Percentiles rank a stretch among this genome's conserved stretches.
Conservation (phyloP, 2,797 vertebrate genomes). For the Huso huso region DNA sequence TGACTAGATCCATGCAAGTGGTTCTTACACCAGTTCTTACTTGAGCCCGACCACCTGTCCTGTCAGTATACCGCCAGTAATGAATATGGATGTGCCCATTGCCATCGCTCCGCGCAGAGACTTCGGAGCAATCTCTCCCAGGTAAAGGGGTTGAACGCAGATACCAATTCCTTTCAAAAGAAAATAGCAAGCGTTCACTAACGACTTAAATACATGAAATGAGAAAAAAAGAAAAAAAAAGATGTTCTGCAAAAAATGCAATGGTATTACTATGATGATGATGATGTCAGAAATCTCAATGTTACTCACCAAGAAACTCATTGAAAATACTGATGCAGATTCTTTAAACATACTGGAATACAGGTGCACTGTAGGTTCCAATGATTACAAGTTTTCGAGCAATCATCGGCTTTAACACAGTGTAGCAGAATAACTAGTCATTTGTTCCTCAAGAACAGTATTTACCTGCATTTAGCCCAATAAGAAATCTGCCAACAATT, state of each 20-base stretch:
- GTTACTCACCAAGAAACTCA: too few species aligned
- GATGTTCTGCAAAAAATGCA: background rate
- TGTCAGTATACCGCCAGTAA: conserved; percentile 73
- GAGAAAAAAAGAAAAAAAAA: background rate
- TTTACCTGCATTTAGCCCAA: conserved; percentile 78
- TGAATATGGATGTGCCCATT: conserved; percentile 74
- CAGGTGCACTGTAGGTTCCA: background rate
- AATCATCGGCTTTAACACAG: conserved; percentile 1
- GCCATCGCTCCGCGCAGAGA: conserved; percentile 66
- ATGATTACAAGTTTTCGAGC: background rate
- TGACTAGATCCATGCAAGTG: too few species aligned
- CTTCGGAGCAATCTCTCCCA: conserved; percentile 77
- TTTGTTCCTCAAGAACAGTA: conserved; percentile 8
- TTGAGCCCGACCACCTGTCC: conserved; percentile 79
- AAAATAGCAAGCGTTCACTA: background rate
- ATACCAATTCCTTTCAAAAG: conserved; percentile 60
- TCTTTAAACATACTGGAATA: too few species aligned
- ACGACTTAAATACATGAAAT: conserved; percentile 12
- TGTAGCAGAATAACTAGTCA: background rate
- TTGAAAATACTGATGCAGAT: background rate
- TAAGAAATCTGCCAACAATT: conserved; percentile 70
- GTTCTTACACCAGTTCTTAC: conserved; percentile 37
- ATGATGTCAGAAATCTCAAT: background rate
- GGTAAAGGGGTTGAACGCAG: conserved; percentile 76
- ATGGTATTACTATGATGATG: background rate